Base-by-base conservation (phyloP, 2,113 vertebrate species). In the Gallinago paraguaiae region DNA sequence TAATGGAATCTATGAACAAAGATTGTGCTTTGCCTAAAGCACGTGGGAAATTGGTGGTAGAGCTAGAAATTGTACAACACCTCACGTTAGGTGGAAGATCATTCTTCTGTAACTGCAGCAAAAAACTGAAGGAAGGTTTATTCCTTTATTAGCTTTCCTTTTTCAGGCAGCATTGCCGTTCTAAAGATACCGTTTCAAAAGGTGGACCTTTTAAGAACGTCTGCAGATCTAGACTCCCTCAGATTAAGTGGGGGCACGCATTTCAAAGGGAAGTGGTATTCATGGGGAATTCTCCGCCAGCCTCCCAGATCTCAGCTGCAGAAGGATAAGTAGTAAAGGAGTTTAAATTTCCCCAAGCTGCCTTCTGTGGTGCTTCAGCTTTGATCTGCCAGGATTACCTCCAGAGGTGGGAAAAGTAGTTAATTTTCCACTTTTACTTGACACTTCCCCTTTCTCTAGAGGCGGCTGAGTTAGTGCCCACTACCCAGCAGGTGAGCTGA, bases 311-410 rank as follows among this genome's bases (percentile, higher is more conserved):
- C 80, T 88, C 92, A 78, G 74, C 9, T 4, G 25, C 64, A 93
- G 88, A 93, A 50, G 90, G 92, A 94, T 94, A 96, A 96, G 88
- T 84, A 89, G 82, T 43, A 96, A 95, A 93, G 94, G 86, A 93
- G 86, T 96, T 96, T 96, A 94, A 92, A 92, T 96, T 93, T 97
- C 83, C 37, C 67, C 61, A 11, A 95, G 80, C 93, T 91, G 89
- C 91, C 91, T 93, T 96, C 88, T 89, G 63, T 93, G 94, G 93
- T 94, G 91, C 92, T 88, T 91, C 77, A 77, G 90, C 96, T 97
- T 97, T 97, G 96, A 97, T 95, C 92, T 97, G 80, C 69, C 61
- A 50, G 83, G 92, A 96, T 94, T 96, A 94, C 83, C 83, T 95
- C 35, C 7, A 94, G 91, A 93, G 91, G 83, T 92, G 91, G 94